Evolutionary conservation across 2,113 vertebrate genomes (phyloP).

Genomic region (Antigone vipio): DNA sequence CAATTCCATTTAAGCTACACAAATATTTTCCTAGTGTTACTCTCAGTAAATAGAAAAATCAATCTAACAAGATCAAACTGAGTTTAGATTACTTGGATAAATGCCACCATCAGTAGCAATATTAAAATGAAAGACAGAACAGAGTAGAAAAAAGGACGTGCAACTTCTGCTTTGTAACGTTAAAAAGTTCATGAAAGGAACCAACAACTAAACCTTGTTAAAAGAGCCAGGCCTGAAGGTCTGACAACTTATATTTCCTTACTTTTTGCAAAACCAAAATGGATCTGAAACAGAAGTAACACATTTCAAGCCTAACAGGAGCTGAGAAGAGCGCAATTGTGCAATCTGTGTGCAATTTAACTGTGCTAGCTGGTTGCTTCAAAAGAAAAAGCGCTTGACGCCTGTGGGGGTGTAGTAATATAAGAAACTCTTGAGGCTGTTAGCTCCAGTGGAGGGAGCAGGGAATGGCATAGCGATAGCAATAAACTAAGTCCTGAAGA

Average conservation of each 20-base stretch:
- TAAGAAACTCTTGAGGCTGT: not conserved
- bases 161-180: not conserved
- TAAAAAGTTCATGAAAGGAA: not conserved
- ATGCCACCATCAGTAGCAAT: not conserved
- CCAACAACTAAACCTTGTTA: not conserved
- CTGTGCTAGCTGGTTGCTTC: not conserved
- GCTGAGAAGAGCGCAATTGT: not conserved
- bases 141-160: not conserved
- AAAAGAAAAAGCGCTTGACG: not conserved
- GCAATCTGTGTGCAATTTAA: not conserved
- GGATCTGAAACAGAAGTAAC: not conserved
- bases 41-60: not conserved
- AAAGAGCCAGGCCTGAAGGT: not conserved
- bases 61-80: not conserved
- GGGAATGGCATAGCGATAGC: not conserved
- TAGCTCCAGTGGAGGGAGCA: not conserved
- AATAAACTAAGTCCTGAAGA: not conserved
- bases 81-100: not conserved
- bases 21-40: not conserved
- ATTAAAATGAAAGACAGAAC: not conserved
- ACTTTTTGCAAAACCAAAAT: not conserved
- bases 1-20: not conserved
- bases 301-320: not conserved
- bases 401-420: not conserved
- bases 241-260: not conserved